Percentiles rank a stretch among this genome's conserved stretches.
These are phyloP conservation scores for Drosophila leontia DNA, from an alignment of 1,140 invertebrate genomes.

Conservation along the genomic window DNA sequence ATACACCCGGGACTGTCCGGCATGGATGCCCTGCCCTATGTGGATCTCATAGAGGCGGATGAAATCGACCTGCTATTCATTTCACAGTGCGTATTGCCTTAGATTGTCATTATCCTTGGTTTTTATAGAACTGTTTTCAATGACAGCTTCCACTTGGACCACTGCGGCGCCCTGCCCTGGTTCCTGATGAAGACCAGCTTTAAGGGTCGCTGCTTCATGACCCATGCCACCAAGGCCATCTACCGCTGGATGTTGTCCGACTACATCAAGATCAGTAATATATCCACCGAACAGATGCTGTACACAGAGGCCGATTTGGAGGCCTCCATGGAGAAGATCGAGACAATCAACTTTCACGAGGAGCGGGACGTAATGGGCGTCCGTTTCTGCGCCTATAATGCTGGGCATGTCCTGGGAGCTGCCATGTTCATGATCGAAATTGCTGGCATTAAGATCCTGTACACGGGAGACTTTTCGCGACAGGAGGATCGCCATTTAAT, in stretches of 20 bases:
- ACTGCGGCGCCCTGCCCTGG: constrained; percentile 99
- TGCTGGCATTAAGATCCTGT: constrained; percentile 97
- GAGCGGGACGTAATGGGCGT: constrained; percentile 99
- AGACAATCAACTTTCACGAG: constrained; percentile 99
- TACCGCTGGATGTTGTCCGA: constrained; percentile 99
- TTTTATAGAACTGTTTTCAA: too few species aligned
- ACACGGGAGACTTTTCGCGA: constrained; percentile 99
- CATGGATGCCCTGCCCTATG: constrained; percentile 98
- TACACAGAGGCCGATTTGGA: constrained; percentile 99
- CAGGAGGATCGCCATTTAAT: constrained; percentile 99
- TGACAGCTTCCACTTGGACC: constrained; percentile 97
- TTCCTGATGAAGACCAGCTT: constrained; percentile 99
- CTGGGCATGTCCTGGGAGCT: constrained; percentile 99
- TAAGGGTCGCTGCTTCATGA: constrained; percentile 99
- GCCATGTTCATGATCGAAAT: constrained; percentile 99
- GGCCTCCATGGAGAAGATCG: constrained; percentile 99
- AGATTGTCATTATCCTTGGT: accelerated
- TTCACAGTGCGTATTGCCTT: constrained; percentile 91
- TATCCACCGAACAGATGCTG: constrained; percentile 98
- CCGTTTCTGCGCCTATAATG: constrained; percentile 99
- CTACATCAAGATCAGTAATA: constrained; percentile 99
- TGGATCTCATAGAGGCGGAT: constrained; percentile 98
- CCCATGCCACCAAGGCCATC: constrained; percentile 99
- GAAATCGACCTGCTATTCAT: constrained; percentile 98
- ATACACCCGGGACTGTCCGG: constrained; percentile 99